Evolutionary conservation across 2,113 vertebrate species (phyloP).

Genomic region (Hymenochirus boettgeri): DNA sequence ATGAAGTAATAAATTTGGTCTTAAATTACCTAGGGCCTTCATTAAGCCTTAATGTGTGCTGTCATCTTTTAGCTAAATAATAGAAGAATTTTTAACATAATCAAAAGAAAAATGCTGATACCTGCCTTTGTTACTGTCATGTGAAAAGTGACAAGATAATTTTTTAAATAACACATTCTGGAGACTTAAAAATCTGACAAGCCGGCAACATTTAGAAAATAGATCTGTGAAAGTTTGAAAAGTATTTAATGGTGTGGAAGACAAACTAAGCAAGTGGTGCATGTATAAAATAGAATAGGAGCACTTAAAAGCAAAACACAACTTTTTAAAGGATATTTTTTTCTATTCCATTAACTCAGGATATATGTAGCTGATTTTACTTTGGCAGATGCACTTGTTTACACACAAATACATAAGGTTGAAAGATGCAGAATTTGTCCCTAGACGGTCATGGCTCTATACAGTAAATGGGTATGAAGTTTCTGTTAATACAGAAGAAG

Average conservation of each 20-base stretch:
- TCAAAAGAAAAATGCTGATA: constrained; percentile 81
- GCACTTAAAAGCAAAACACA: no score
- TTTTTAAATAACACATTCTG: constrained; percentile 63
- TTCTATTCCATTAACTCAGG: no score
- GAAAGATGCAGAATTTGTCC: no score
- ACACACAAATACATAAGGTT: no score
- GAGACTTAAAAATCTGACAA: constrained; percentile 57
- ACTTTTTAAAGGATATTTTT: no score
- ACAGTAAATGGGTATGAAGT: no score
- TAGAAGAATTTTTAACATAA: constrained; percentile 83
- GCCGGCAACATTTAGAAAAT: constrained; percentile 50
- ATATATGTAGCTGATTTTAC: no score
- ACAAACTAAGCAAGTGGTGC: constrained; percentile 44
- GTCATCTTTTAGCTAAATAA: constrained; percentile 79
- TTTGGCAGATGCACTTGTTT: no score
- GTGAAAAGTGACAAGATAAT: constrained; percentile 74
- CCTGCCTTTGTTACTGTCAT: constrained; percentile 71
- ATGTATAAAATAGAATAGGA: constrained; percentile 19
- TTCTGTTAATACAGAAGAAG: no score
- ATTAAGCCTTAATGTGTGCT: constrained; percentile 77
- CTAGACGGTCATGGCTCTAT: no score
- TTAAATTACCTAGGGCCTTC: constrained; percentile 75
- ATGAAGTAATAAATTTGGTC: constrained; percentile 65
- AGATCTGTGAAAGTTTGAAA: constrained; percentile 46
- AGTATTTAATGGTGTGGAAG: constrained; percentile 34